Conservation (phyloP, 2,113 vertebrate genomes). For the Orycteropus afer region DNA sequence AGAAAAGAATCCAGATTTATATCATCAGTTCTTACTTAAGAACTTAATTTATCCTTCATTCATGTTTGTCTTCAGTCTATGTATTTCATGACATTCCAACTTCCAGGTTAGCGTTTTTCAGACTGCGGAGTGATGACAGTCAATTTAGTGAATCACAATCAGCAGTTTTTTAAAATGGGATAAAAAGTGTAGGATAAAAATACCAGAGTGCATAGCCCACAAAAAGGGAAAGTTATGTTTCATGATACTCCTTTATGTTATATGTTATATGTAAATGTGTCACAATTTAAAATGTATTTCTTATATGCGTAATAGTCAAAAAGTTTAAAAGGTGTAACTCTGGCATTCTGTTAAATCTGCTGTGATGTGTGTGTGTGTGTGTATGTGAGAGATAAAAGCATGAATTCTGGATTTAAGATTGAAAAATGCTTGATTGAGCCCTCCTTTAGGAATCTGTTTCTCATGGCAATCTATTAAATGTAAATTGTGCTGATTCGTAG, state of each 20-base stretch:
- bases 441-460: not conserved
- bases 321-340: not conserved
- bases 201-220: not conserved
- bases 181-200: not conserved
- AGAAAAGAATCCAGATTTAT: slow-evolving; percentile 42
- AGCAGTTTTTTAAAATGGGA: not conserved
- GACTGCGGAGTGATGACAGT: not conserved
- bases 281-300: slow-evolving; percentile 33
- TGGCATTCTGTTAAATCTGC: not conserved
- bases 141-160: not conserved
- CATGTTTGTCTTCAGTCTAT: not conserved
- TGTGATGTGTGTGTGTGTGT: too few relatives aligned
- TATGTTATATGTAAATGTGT: not conserved
- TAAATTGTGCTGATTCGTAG: slow-evolving; percentile 25
- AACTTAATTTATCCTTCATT: slow-evolving; percentile 37
- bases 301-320: not conserved
- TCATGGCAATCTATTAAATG: not conserved
- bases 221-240: not conserved
- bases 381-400: slow-evolving; percentile 31
- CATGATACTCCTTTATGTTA: not conserved
- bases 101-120: slow-evolving; percentile 41
- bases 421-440: slow-evolving; percentile 43
- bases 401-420: slow-evolving; percentile 39
- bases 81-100: not conserved
- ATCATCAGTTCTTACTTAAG: slow-evolving; percentile 39